Conservation (phyloP, 1,140 invertebrate genomes). For the Bombus balteatus region DNA sequence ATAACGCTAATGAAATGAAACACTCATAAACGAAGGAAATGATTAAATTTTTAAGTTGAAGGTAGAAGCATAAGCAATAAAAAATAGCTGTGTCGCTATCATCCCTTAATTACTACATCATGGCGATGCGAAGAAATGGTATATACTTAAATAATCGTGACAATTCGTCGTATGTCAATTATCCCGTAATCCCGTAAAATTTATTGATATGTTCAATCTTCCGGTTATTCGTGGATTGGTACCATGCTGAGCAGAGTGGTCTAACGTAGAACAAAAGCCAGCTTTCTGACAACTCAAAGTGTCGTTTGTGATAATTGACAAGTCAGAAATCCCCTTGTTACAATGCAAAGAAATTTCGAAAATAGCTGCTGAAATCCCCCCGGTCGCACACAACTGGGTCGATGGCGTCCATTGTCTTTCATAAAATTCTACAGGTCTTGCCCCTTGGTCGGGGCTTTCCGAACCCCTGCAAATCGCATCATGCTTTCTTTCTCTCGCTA, state of each 20-base stretch:
- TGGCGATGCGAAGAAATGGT: rapidly evolving
- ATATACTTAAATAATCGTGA: background rate
- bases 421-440: background rate
- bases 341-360: background rate
- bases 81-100: too few species aligned
- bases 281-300: background rate
- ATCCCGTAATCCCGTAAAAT: slow-evolving; percentile 6
- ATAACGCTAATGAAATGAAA: too few species aligned
- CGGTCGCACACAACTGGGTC: slow-evolving; percentile 1
- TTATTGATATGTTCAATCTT: too few species aligned
- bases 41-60: too few species aligned
- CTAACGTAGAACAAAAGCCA: background rate
- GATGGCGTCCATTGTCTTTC: background rate
- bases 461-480: too few species aligned
- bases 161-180: background rate
- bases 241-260: background rate
- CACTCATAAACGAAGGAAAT: too few species aligned
- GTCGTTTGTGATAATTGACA: background rate
- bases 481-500: background rate
- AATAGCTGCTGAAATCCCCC: background rate
- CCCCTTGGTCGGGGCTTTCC: rapidly evolving
- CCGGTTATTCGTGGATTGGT: too few species aligned
- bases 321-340: background rate
- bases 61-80: too few species aligned
- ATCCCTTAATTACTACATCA: background rate